Conservation (phyloP, 2,113 vertebrate species). For the Semicossyphus pulcher region DNA sequence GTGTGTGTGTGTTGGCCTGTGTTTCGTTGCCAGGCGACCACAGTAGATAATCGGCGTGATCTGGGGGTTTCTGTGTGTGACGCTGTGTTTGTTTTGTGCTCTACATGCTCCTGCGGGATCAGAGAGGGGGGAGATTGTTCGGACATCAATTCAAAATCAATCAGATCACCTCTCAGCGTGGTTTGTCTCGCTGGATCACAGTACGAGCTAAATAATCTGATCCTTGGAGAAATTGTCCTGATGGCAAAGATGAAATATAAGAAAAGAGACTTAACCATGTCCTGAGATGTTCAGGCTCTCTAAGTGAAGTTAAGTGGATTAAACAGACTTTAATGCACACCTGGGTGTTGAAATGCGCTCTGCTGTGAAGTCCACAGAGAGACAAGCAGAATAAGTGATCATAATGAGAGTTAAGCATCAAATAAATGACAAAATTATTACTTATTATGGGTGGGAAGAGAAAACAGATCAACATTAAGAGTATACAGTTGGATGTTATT, state of each 20-base stretch:
- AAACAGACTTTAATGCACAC: slow-evolving; percentile 35
- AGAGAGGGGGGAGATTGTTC: neutral
- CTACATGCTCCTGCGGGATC: slow-evolving; percentile 10
- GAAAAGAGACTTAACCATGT: slow-evolving; percentile 13
- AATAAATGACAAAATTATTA: slow-evolving; percentile 15
- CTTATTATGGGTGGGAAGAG: too few species aligned
- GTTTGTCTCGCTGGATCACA: slow-evolving; percentile 7
- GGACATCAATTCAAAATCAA: slow-evolving; percentile 3
- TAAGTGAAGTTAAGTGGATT: slow-evolving; percentile 48
- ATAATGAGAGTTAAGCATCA: neutral
- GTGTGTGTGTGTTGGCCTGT: slow-evolving; percentile 42
- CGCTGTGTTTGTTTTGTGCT: slow-evolving; percentile 44
- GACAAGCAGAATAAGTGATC: slow-evolving; percentile 1
- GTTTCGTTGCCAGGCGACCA: slow-evolving; percentile 71
- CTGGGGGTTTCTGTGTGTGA: slow-evolving; percentile 12
- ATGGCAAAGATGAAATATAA: neutral
- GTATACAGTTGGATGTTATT: neutral
- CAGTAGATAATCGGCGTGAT: slow-evolving; percentile 49
- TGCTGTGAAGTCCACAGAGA: neutral
- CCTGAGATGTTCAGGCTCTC: slow-evolving; percentile 22
- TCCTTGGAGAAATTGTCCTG: slow-evolving; percentile 7
- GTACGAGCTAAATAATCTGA: neutral
- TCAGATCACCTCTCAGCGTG: slow-evolving; percentile 27
- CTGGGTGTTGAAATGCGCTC: slow-evolving; percentile 32
- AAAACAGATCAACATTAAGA: neutral